Base-by-base conservation (phyloP, 2,888 invertebrate genomes). In the Zhengitettix transpicula region DNA sequence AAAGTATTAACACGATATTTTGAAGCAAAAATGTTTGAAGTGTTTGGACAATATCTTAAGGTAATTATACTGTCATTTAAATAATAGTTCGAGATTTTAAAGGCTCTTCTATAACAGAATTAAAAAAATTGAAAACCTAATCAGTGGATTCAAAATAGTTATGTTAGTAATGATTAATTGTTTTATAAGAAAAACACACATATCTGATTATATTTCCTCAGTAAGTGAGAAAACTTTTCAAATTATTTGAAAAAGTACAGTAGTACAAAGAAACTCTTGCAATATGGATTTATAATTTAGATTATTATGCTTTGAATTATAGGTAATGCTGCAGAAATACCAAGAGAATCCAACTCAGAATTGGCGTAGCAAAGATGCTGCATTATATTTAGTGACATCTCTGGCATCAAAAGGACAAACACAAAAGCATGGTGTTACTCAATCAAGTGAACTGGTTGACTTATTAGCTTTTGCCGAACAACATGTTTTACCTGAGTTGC, bases 301-400 rank as follows among this genome's bases (percentile, higher is more conserved):
- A 5, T 28, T 28, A 28, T 28, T 28, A 28, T 42, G 42, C 60
- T 52, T 17, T 58, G 54, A 56, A 62, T 64, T 70, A 41, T 67
- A 84, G 85, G 79, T 84, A 52, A 87, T 88, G 87, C 71, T 93
- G 60, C 75, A 78, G 56, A 87, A 87, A 69, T 96, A 93, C 74
- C 75, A 78, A 0, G 83, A 83, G 69, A 83, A 87, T 68, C 90
- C 92, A 0, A 72, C 75, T 0, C 73, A 76, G 59, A 87, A 91
- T 71, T 99, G 98, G 98, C 84, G 89, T 58, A 85, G 88, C 66
- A 97, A 97, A 72, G 97, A 99, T 75, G 90, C 95, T 12, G 97
- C 97, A 3, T 82, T 98, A 67, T 98, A 92, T 77, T 80, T 99
- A 67, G 94, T 99, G 62, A 97, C 95, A 61, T 94, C 97, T 1